Conservation (phyloP, 2,888 invertebrate genomes). For the Agrotis exclamationis region DNA sequence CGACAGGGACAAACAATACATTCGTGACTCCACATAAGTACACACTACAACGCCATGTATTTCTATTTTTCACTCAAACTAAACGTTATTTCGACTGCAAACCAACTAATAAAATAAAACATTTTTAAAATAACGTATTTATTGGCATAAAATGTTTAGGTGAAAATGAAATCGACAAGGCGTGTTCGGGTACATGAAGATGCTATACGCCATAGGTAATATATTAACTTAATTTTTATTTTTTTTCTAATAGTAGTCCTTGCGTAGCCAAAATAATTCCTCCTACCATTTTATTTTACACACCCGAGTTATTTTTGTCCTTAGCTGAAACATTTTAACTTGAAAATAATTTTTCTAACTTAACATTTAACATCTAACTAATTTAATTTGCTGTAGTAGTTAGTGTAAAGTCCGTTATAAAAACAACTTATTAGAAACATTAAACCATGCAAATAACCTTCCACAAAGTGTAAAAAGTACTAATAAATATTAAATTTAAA, state of each 20-base stretch:
- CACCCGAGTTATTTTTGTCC: constrained; percentile 58
- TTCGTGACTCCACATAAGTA: constrained; percentile 43
- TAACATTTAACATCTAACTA: constrained; percentile 61
- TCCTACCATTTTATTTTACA: constrained; percentile 66
- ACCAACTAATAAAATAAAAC: constrained; percentile 42
- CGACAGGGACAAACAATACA: constrained; percentile 55
- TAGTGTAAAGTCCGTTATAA: constrained; percentile 58
- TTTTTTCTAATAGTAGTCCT: constrained; percentile 78
- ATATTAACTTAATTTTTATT: constrained; percentile 78
- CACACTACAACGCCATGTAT: constrained; percentile 42
- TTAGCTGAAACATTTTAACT: constrained; percentile 63
- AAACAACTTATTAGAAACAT: constrained; percentile 48
- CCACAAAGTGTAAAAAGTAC: constrained; percentile 20
- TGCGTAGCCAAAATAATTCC: constrained; percentile 75
- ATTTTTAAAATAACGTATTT: constrained; percentile 69
- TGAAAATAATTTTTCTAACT: constrained; percentile 52
- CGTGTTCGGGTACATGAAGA: constrained; percentile 90
- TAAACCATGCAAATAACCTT: constrained; percentile 22
- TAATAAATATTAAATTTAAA: constrained; percentile 26
- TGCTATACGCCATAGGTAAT: constrained; percentile 91
- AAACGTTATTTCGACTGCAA: constrained; percentile 29
- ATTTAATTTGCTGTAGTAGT: constrained; percentile 66
- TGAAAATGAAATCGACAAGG: constrained; percentile 90
- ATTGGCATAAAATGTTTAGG: constrained; percentile 90
- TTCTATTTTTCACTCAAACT: constrained; percentile 35